These are phyloP conservation scores for Frieseomelitta varia DNA, from an alignment of 1,140 invertebrate genomes.

Conservation along the genomic window DNA sequence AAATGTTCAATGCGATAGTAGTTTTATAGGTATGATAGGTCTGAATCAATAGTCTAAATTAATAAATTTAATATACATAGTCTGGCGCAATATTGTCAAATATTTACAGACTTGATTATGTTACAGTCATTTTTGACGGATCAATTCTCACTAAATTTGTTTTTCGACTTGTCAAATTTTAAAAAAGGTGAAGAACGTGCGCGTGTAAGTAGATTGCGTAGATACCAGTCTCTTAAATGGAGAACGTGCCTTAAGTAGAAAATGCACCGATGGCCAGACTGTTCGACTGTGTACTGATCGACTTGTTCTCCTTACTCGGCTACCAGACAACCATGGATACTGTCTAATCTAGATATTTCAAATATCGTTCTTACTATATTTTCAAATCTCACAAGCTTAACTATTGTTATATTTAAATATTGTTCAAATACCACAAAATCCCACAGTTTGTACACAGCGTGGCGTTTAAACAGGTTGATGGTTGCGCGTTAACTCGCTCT, in stretches of 20 bases:
- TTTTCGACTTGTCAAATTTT: too few relatives aligned
- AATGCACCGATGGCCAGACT: background rate
- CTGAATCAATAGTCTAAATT: too few relatives aligned
- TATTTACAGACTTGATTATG: too few relatives aligned
- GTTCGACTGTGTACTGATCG: background rate
- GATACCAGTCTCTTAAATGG: background rate
- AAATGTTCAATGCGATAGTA: background rate
- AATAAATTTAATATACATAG: too few relatives aligned
- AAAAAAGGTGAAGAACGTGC: too few relatives aligned
- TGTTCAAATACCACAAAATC: slow-evolving; percentile 5
- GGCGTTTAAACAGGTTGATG: background rate
- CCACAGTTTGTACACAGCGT: background rate
- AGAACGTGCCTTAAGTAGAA: background rate
- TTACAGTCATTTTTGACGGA: background rate
- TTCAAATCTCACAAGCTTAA: too few relatives aligned
- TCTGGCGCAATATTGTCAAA: too few relatives aligned
- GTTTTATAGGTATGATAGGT: too few relatives aligned
- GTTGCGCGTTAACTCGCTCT: slow-evolving; percentile 47
- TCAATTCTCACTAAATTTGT: background rate
- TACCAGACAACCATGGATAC: background rate
- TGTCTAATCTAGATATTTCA: background rate
- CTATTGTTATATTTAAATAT: background rate
- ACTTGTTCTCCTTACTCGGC: background rate
- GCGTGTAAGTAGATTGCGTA: background rate
- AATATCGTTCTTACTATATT: background rate